phyloP scores from a whole-genome alignment of 2,797 vertebrate species.

The Meda fulgida region DNA sequence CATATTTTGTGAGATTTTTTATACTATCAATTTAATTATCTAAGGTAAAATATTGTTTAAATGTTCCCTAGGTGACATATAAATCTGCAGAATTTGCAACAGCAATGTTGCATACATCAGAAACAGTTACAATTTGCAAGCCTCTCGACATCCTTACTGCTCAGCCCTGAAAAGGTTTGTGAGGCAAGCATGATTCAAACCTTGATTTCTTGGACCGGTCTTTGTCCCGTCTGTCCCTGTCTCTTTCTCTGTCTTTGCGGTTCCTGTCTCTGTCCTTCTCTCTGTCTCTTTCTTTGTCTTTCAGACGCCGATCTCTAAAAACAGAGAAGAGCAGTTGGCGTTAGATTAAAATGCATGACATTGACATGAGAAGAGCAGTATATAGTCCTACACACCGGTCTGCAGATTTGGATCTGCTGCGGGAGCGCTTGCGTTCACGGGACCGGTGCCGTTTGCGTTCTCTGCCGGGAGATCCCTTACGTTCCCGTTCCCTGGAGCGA shows the following conservation, averaged over 20 bases:
- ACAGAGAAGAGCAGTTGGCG: background rate
- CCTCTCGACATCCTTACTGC: too few relatives aligned
- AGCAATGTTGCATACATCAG: background rate
- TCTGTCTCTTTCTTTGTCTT: slow-evolving; percentile 87
- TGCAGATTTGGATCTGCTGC: slow-evolving; percentile 87
- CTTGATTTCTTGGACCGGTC: slow-evolving; percentile 86
- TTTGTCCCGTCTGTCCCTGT: slow-evolving; percentile 80
- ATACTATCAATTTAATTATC: background rate
- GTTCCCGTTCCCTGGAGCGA: slow-evolving; percentile 83
- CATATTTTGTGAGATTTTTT: background rate
- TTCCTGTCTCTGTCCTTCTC: slow-evolving; percentile 85
- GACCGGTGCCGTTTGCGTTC: slow-evolving; percentile 91
- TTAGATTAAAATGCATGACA: background rate
- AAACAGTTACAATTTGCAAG: background rate
- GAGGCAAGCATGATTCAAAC: slow-evolving; percentile 62
- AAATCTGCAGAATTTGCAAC: background rate
- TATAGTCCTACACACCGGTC: slow-evolving; percentile 80
- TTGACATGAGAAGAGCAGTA: background rate
- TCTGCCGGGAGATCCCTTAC: slow-evolving; percentile 85
- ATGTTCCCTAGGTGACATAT: background rate
- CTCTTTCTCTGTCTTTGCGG: slow-evolving; percentile 85
- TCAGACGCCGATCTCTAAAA: slow-evolving; percentile 87
- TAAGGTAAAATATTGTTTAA: background rate
- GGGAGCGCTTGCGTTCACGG: slow-evolving; percentile 84
- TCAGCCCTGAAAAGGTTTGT: background rate